phyloP scores from a whole-genome alignment of 2,113 vertebrate species.

The sheep (Ovis aries) region DNA sequence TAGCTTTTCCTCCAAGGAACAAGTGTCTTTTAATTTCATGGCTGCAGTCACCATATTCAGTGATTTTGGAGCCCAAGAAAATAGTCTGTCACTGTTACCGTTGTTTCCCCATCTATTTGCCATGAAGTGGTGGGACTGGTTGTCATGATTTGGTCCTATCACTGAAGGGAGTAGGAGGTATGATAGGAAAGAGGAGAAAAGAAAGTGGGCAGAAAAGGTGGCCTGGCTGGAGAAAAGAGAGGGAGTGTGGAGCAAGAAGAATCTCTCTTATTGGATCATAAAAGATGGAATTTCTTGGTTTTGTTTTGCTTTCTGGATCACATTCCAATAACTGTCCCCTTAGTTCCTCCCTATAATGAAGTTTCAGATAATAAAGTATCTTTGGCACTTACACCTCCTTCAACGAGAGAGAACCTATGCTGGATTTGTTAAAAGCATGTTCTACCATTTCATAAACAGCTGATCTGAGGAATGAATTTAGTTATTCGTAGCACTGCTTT shows the following conservation, averaged over 20 bases:
- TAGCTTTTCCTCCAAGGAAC: neutral
- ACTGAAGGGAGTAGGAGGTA: neutral
- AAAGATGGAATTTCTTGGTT: neutral
- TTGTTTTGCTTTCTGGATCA: neutral
- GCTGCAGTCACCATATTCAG: neutral
- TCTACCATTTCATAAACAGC: conserved; percentile 3
- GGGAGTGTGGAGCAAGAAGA: neutral
- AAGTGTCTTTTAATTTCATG: neutral
- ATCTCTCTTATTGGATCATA: neutral
- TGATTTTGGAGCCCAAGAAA: neutral
- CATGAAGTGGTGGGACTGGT: neutral
- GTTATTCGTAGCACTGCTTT: neutral
- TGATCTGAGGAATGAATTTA: conserved; percentile 11
- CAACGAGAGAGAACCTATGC: neutral
- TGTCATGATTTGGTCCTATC: neutral
- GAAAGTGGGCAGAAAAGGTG: neutral
- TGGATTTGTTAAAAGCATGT: neutral
- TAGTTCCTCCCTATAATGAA: neutral
- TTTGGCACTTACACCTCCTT: neutral
- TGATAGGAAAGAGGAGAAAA: neutral
- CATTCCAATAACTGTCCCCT: neutral
- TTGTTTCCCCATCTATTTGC: neutral
- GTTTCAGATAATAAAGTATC: neutral
- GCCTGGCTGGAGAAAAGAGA: neutral
- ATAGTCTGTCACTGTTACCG: neutral